These are phyloP conservation scores for Ceratina japonica DNA, from an alignment of 1,140 invertebrate species.

Conservation along the genomic window DNA sequence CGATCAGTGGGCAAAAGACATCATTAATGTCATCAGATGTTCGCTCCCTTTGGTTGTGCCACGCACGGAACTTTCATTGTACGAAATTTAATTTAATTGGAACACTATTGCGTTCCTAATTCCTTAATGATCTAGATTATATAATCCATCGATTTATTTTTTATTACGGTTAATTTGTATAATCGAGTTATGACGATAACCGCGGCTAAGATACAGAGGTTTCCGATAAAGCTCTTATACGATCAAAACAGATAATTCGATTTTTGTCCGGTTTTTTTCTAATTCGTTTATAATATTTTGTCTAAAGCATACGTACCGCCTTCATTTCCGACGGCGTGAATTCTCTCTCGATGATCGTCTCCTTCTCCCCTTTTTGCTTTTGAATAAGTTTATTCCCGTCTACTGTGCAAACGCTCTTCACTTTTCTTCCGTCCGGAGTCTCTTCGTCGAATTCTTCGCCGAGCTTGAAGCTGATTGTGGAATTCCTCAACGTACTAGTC, in stretches of 20 bases:
- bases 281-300: neutral
- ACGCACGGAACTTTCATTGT: constrained; percentile 23
- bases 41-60: constrained; percentile 37
- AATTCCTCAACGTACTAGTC: constrained; percentile 91
- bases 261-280: neutral
- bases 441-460: constrained; percentile 92
- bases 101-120: constrained; percentile 22
- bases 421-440: constrained; percentile 90
- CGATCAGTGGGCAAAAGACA: constrained; percentile 58
- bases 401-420: constrained; percentile 85
- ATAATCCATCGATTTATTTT: constrained; percentile 14
- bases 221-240: neutral
- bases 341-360: constrained; percentile 83
- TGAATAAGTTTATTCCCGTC: constrained; percentile 86
- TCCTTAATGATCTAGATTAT: constrained; percentile 54
- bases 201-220: neutral
- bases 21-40: constrained; percentile 48
- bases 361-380: constrained; percentile 84
- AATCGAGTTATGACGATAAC: neutral
- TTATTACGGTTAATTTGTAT: constrained; percentile 14
- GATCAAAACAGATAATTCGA: neutral
- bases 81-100: constrained; percentile 42
- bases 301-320: constrained; percentile 76
- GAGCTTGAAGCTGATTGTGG: constrained; percentile 88
- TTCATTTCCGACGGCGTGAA: constrained; percentile 86